Evolutionary conservation across 2,888 invertebrate genomes (phyloP).

Genomic region (Monoplex corrugatus): DNA sequence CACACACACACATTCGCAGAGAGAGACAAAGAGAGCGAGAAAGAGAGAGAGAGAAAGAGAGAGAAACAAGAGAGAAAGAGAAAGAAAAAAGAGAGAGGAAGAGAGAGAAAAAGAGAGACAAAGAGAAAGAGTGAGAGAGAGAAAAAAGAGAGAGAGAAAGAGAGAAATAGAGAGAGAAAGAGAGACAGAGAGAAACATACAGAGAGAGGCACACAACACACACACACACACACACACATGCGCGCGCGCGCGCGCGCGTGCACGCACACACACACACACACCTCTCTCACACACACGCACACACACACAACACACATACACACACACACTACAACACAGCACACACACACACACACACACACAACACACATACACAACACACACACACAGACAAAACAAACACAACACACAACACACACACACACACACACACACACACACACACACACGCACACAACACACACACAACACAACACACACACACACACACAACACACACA

Average conservation of each 20-base stretch:
- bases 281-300: not conserved
- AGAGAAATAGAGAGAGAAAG: no score
- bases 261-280: not conserved
- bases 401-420: not conserved
- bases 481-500: not conserved
- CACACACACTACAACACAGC: not conserved
- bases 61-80: no score
- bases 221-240: slow-evolving; percentile 2
- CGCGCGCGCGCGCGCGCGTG: not conserved
- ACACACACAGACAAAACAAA: not conserved
- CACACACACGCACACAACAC: not conserved
- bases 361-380: not conserved
- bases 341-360: not conserved
- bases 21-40: not conserved
- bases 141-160: no score
- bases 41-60: no score
- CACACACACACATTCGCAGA: not conserved
- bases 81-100: no score
- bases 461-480: not conserved
- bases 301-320: not conserved
- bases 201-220: not conserved
- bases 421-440: not conserved
- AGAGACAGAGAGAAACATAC: no score
- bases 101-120: no score
- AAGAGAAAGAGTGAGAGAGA: no score